Conservation (phyloP, 2,797 vertebrate genomes). For the Anguilla anguilla region DNA sequence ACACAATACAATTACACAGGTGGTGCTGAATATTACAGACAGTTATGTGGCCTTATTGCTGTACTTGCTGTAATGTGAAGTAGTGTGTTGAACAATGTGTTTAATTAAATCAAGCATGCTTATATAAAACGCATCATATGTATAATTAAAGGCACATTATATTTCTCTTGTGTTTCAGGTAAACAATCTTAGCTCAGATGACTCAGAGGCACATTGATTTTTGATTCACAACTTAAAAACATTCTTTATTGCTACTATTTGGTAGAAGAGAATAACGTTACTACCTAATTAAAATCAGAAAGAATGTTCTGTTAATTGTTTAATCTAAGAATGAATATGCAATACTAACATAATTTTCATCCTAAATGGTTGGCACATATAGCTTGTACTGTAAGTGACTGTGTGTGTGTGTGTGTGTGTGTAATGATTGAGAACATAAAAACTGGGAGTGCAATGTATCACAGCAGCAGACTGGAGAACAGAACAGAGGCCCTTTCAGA, state of each 20-base stretch:
- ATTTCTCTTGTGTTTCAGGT: slow-evolving; percentile 16
- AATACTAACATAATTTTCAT: neutral
- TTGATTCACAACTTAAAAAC: slow-evolving; percentile 28
- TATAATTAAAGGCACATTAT: neutral
- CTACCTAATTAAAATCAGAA: neutral
- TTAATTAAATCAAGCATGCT: neutral
- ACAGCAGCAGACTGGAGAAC: neutral
- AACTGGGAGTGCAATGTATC: neutral
- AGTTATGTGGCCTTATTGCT: neutral
- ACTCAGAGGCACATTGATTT: slow-evolving; percentile 2
- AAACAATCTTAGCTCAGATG: slow-evolving; percentile 21
- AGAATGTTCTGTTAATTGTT: neutral
- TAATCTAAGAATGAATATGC: neutral
- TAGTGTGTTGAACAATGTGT: neutral
- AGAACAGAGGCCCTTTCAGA: neutral
- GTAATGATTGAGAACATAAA: neutral
- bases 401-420: neutral
- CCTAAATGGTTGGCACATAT: neutral
- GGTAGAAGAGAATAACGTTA: slow-evolving; percentile 27
- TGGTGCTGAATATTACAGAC: no score
- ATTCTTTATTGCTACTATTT: slow-evolving; percentile 29
- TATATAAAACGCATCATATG: neutral
- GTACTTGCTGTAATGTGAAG: neutral
- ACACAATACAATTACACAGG: neutral
- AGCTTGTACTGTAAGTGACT: neutral